Conservation (phyloP, 1,140 invertebrate species). For the Tribolium castaneum region DNA sequence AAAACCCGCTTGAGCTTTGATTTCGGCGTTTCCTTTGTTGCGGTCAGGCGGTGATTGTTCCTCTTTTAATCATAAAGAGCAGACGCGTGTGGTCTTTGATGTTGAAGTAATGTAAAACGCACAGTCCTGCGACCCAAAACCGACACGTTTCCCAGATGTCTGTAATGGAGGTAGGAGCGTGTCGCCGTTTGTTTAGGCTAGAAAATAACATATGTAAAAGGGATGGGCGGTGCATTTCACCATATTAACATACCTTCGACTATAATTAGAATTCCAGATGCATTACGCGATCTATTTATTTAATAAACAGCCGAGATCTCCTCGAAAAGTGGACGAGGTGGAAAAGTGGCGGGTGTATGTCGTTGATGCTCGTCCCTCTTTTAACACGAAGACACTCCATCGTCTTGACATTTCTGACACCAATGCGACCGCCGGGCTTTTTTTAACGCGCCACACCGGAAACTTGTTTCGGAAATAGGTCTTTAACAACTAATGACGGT, state of each 20-base stretch:
- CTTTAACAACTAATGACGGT: constrained; percentile 54
- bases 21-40: neutral
- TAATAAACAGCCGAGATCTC: constrained; percentile 14
- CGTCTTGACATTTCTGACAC: constrained; percentile 46
- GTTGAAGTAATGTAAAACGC: constrained; percentile 16
- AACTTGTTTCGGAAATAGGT: constrained; percentile 56
- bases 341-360: constrained; percentile 7
- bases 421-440: constrained; percentile 40
- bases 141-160: constrained; percentile 44
- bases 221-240: constrained; percentile 10
- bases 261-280: constrained; percentile 41
- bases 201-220: constrained; percentile 38
- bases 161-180: constrained; percentile 50
- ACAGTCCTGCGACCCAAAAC: constrained; percentile 20
- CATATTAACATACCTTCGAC: constrained; percentile 28
- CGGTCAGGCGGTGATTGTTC: neutral
- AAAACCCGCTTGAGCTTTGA: too few species aligned
- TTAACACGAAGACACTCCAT: constrained; percentile 23
- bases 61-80: constrained; percentile 6
- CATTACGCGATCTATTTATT: constrained; percentile 5
- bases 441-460: constrained; percentile 45
- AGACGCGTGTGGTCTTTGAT: constrained; percentile 21
- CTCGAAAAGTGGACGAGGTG: neutral
- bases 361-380: constrained; percentile 27
- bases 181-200: constrained; percentile 56